Conservation (phyloP, 2,888 invertebrate genomes). For the Mythimna vitellina region DNA sequence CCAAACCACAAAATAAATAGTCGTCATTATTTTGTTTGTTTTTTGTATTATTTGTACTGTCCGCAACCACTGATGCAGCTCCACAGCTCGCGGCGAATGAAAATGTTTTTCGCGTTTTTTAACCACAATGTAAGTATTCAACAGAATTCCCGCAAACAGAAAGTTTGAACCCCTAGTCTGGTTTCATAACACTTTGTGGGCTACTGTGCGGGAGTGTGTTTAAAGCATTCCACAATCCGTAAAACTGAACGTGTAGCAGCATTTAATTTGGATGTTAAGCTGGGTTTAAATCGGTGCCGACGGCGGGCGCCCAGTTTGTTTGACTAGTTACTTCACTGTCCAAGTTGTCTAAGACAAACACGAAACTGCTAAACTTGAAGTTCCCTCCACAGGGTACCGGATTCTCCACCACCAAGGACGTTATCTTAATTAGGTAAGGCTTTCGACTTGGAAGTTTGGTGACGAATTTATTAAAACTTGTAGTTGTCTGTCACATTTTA, state of each 20-base stretch:
- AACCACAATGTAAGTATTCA: conserved; percentile 64
- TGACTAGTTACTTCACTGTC: conserved; percentile 85
- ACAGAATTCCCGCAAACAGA: conserved; percentile 56
- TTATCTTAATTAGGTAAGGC: conserved; percentile 83
- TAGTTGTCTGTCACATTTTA: conserved; percentile 68
- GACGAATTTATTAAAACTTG: conserved; percentile 81
- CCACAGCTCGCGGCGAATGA: conserved; percentile 31
- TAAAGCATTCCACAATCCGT: conserved; percentile 58
- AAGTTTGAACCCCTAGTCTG: conserved; percentile 61
- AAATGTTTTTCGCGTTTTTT: conserved; percentile 56
- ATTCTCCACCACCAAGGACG: conserved; percentile 75
- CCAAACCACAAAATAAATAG: conserved; percentile 41
- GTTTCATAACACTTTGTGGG: conserved; percentile 66
- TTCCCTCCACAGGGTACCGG: conserved; percentile 68
- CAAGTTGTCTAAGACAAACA: conserved; percentile 87
- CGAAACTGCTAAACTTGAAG: conserved; percentile 82
- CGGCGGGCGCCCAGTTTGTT: conserved; percentile 76
- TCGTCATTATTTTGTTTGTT: conserved; percentile 40
- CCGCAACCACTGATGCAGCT: conserved; percentile 43
- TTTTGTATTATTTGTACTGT: conserved; percentile 37
- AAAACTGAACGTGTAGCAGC: conserved; percentile 76
- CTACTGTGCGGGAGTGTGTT: conserved; percentile 53
- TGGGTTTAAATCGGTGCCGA: conserved; percentile 72
- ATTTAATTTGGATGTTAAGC: conserved; percentile 83
- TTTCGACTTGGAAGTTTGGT: conserved; percentile 74